Evolutionary conservation across 2,888 invertebrate genomes (phyloP), one percentile per base, ranked within the genome.

Genomic region (Salticus scenicus): DNA sequence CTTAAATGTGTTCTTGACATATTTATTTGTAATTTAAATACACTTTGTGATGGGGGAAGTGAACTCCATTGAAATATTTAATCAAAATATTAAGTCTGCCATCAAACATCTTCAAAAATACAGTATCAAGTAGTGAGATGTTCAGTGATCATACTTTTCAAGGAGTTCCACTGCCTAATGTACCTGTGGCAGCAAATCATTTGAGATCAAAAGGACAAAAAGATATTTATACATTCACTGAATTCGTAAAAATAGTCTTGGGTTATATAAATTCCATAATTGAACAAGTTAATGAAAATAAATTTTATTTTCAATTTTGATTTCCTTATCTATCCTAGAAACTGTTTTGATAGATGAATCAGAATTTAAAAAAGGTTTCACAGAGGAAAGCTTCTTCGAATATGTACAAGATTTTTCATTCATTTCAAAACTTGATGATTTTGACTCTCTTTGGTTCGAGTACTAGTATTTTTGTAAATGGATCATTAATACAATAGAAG

Each of bases 21-120:
- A 47, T 47, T 47, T 37, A 37, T 37, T 37, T 37, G 2, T 47
- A 47, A 47, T n/a, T 47, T 17, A 47, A 47, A 47, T 14, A 10
- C n/a, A 17, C 47, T 47, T 47, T 47, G 47, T n/a, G n/a, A 47
- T 47, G 47, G 7, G n/a, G 8, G 17, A 37, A n/a, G n/a, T n/a
- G 37, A 4, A 37, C 37, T 47, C 47, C 47, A 12, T 17, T n/a
- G 47, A 47, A 47, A 47, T 2, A 47, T 47, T 47, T 47, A 47
- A n/a, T 47, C 10, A 47, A 47, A 10, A 14, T n/a, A 47, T 47
- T n/a, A 47, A 47, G n/a, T 47, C 47, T 47, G 2, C 47, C 47
- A 47, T 47, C 47, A 47, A 47, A 47, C n/a, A 10, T 47, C n/a
- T 47, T 47, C 47, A 47, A 47, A 47, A 47, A 47, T 47, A 47